Percentiles rank a stretch among this genome's conserved stretches.
Evolutionary conservation across 1,140 invertebrate species (phyloP).

Genomic region (Calosoma granatense): DNA sequence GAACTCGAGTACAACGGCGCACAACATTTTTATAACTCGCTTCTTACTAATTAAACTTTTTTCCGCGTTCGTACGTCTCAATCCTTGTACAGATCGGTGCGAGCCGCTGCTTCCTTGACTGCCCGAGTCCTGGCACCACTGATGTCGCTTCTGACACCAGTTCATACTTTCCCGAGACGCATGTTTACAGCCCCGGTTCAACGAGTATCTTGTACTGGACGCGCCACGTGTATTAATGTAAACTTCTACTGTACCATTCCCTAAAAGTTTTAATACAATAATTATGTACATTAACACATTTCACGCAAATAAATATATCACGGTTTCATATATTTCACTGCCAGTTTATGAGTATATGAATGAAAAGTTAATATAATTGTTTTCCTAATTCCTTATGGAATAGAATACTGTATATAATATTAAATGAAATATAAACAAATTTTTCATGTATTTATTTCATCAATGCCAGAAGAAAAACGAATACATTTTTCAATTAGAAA

Average conservation of each 20-base stretch:
- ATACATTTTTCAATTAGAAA: too few relatives aligned
- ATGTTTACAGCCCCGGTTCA: not conserved
- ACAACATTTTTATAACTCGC: constrained; percentile 41
- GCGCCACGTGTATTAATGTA: not conserved
- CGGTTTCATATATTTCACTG: too few relatives aligned
- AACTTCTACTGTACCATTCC: constrained; percentile 2
- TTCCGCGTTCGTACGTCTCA: constrained; percentile 35
- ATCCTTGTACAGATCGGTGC: constrained; percentile 4
- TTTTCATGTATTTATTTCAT: too few relatives aligned
- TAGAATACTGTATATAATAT: too few relatives aligned
- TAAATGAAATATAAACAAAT: too few relatives aligned
- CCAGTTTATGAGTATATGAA: too few relatives aligned
- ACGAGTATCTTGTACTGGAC: not conserved
- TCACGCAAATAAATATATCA: not conserved
- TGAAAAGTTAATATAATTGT: too few relatives aligned
- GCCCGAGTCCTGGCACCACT: not conserved
- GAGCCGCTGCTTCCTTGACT: not conserved
- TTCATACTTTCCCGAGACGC: not conserved
- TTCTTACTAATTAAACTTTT: constrained; percentile 38
- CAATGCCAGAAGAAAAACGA: too few relatives aligned
- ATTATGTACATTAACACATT: not conserved
- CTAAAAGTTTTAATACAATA: too few relatives aligned
- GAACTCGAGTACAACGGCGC: constrained; percentile 62
- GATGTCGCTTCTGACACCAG: not conserved
- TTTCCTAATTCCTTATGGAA: too few relatives aligned